Base-by-base conservation (phyloP, 2,797 vertebrate genomes). In the Crocidura indochinensis region DNA sequence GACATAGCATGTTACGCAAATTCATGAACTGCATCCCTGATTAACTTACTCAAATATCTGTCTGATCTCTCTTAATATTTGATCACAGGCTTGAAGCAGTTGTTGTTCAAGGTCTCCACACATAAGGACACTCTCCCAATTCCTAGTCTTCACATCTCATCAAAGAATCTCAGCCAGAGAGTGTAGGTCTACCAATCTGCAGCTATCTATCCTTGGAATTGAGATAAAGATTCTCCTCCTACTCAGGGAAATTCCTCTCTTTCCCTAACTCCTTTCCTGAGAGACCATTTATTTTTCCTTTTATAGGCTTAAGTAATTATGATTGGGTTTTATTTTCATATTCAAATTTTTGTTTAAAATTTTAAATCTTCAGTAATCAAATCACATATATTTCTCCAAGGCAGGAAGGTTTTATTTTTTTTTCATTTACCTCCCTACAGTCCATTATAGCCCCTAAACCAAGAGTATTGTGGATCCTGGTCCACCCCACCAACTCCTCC, bases 31-130 rank as follows among this genome's bases (percentile, higher is more conserved):
- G 31, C 31, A 24, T 27, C 29, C 22, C 19, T 62, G 22, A 47
- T 6, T 60, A 20, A 60, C 17, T 60, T 3, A 60, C 56, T 29
- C 67, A 92, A 93, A 82, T 79, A 24, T 12, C 27, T 86, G 84
- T n/a, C 38, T 87, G 44, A 12, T 51, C 3, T 80, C 44, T 51
- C 26, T 78, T 49, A 22, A 17, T 31, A 71, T 89, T 89, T 86
- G 56, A 67, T 46, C 60, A 90, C 56, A 49, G 69, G 12, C 4
- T 5, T 26, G 46, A 87, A 38, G 17, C 29, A 78, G 19, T 73
- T 27, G 38, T 62, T 76, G 29, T 29, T 74, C 65, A 53, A 64
- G 20, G 46, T 8, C 29, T 81, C 6, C 20, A n/a, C 19, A 12
- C n/a, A 12, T 6, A 85, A 44, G 31, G 44, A 10, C 15, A 27